phyloP scores from a whole-genome alignment of 2,113 vertebrate genomes.

The Dipodomys ordii region DNA sequence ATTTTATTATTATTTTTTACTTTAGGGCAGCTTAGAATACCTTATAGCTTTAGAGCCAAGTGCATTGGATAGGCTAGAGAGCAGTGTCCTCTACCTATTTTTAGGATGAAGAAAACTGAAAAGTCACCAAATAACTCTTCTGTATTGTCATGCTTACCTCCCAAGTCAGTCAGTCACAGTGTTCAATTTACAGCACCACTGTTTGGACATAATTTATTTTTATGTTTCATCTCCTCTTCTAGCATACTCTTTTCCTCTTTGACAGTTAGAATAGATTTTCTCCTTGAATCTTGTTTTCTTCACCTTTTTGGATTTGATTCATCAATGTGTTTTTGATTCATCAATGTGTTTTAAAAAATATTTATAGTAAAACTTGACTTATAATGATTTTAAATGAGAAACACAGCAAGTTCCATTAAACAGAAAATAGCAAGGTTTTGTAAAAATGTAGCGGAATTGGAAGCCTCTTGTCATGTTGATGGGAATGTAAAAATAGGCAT shows the following conservation, averaged over 20 bases:
- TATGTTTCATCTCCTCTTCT: neutral
- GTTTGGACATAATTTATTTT: neutral
- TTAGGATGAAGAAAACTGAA: slow-evolving; percentile 18
- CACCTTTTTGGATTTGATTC: neutral
- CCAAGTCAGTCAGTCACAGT: neutral
- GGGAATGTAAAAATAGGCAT: neutral
- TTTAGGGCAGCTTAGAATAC: neutral
- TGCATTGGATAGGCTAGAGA: neutral
- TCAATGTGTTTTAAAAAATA: neutral
- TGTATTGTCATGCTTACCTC: neutral
- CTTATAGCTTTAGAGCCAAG: neutral
- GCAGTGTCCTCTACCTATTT: neutral
- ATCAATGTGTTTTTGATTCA: neutral
- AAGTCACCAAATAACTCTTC: neutral
- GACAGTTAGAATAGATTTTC: neutral
- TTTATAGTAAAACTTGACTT: neutral
- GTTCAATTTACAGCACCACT: neutral
- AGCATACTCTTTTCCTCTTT: neutral
- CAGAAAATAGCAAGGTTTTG: neutral
- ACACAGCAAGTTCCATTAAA: neutral
- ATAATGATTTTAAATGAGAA: neutral
- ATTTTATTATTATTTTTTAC: too few species aligned
- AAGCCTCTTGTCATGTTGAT: accelerated
- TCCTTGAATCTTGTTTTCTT: slow-evolving; percentile 11
- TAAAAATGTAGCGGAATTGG: neutral